Evolutionary conservation across 2,113 vertebrate species (phyloP).

Genomic region (Bos taurus): DNA sequence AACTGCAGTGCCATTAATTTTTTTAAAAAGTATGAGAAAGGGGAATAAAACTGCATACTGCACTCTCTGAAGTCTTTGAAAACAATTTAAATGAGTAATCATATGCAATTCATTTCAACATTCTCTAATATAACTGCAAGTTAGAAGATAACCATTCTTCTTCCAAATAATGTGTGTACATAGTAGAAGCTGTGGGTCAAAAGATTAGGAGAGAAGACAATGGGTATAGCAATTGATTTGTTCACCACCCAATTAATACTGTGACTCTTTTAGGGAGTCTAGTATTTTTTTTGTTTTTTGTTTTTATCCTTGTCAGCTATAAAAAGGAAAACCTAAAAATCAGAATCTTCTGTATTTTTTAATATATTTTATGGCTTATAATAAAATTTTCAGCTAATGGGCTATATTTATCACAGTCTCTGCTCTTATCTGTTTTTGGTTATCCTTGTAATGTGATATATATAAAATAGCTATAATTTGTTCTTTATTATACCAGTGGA

Average conservation of each 20-base stretch:
- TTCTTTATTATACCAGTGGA: not conserved
- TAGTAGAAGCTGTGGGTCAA: not conserved
- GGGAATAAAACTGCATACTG: not conserved
- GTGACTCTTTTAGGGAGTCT: not conserved
- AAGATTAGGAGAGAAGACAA: not conserved
- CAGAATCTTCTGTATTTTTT: not conserved
- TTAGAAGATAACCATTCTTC: not conserved
- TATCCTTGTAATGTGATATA: not conserved
- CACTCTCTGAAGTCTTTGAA: not conserved
- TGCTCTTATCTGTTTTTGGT: not conserved
- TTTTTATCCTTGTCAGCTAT: not conserved
- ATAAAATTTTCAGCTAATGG: not conserved
- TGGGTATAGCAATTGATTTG: not conserved
- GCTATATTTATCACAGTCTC: not conserved
- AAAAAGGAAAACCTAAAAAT: not conserved
- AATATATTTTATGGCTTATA: not conserved
- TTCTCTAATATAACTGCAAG: not conserved
- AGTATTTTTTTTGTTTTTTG: not conserved
- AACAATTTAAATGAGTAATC: constrained; percentile 14
- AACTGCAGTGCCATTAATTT: not conserved
- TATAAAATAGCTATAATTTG: not conserved
- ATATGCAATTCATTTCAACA: not conserved
- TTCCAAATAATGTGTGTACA: not conserved
- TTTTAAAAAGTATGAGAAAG: not conserved
- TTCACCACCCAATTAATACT: not conserved